Base-by-base conservation (phyloP, 92 coral and sea anemone genomes). In the Desmophyllum pertusum region DNA sequence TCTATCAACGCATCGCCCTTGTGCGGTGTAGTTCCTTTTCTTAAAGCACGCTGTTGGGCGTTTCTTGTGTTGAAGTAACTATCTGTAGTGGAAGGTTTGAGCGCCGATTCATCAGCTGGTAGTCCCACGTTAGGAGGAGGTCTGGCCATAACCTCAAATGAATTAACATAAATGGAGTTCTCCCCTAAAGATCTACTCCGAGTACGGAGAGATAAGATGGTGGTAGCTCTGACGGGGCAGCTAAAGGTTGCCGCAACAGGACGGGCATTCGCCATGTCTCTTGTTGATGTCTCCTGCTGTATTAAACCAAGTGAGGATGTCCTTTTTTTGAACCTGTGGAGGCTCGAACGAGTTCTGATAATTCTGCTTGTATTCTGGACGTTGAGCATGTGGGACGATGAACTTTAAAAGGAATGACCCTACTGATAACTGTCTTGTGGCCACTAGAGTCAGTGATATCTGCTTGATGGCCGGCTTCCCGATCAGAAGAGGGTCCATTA, bases 121-220 rank as follows among this genome's bases (percentile, higher is more conserved):
- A 72, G 50, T 43, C 61, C 71, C 78, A 72, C 21, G 35, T 82
- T 82, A 25, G 86, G 86, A 2, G 86, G 86, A 21, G 86, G 86
- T 73, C 79, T 55, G 35, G 77, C 29, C 85, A 82, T 51, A 35
- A 82, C 86, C 79, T 82, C 86, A 75, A 82, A 82, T 23, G 86
- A 82, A 75, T 82, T 82, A 40, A 82, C 79, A 37, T 82, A 82
- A 23, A 82, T 82, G 30, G 86, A 72, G 64, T 73, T 71, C 40
- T 82, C 86, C 6, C 86, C 86, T 19, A 82, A 45, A 21, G 69
- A 71, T 17, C 72, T 82, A 35, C 71, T 70, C 30, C 79, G 66
- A 0, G 86, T 35, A 6, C 84, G 84, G 53, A 82, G 86, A 30
- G 86, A 73, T 33, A 61, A 33, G 35, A 71, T 53, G 5, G 79